phyloP scores from a whole-genome alignment of 2,797 vertebrate genomes.

The Propithecus perrieri region DNA sequence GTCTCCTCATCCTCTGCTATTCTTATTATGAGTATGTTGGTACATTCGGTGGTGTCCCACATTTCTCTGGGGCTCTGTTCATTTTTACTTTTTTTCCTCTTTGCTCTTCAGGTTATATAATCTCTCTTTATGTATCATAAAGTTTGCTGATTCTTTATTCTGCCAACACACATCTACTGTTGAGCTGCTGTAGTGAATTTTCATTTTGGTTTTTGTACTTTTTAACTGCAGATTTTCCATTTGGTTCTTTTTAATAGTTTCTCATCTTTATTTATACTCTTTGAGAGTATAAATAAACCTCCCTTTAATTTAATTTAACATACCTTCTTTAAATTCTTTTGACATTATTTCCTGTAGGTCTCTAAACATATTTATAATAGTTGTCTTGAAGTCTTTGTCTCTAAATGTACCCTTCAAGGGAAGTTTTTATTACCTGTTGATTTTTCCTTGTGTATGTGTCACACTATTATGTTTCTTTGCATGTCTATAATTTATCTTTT shows the following conservation, averaged over 20 bases:
- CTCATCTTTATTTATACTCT: background rate
- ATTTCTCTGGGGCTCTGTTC: background rate
- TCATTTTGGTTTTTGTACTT: background rate
- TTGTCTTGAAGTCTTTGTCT: background rate
- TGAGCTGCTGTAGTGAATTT: background rate
- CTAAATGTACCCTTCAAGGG: background rate
- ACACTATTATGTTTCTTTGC: background rate
- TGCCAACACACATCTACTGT: background rate
- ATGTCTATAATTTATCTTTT: background rate
- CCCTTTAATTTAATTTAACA: background rate
- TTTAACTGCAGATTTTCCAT: background rate
- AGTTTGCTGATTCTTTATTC: background rate
- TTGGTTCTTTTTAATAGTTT: background rate
- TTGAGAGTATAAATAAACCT: background rate
- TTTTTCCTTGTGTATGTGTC: background rate
- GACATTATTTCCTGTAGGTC: background rate
- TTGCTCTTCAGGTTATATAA: background rate
- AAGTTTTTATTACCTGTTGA: background rate
- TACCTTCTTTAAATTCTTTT: background rate
- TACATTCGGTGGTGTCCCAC: fast-evolving
- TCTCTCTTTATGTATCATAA: background rate
- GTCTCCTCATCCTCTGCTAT: background rate
- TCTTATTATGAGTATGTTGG: background rate
- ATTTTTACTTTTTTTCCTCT: background rate
- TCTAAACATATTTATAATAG: background rate